Evolutionary conservation across 1,140 invertebrate genomes (phyloP), one percentile per base, ranked within the genome.

Genomic region (Drosophila insularis): DNA sequence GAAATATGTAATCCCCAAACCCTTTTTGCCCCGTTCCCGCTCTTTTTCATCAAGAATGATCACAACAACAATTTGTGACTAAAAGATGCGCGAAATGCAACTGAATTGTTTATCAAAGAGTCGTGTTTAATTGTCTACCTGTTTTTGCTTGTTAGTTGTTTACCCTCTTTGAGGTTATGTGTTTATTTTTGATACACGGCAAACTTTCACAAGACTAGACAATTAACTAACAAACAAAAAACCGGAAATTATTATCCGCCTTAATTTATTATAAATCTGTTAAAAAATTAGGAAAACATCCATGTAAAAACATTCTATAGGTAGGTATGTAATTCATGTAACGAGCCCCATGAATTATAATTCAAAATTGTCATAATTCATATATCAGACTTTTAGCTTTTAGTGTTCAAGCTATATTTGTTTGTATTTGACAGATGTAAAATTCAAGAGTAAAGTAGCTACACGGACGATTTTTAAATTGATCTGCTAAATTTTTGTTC

Each of bases 101-200:
- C n/a, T 19, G 14, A 58, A 35, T 13, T 19, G 31, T 35, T 35
- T 37, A 58, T 58, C 11, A 14, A 35, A 14, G 13, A 55, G 23
- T 2, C 56, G 27, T 4, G 4, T 32, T 59, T 39, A 17, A 35
- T 23, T 8, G 21, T 61, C 35, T 43, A 11, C 23, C 6, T 27
- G 4, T 5, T 17, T 14, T 37, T 4, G 17, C 39, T 53, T 66
- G 46, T 31, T 55, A 80, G 74, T 89, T 84, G 77, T 89, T 84
- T 80, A 74, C 71, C 46, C 3, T 73, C 62, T 72, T 90, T 90
- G 74, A 90, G 85, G 86, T 89, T 86, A 90, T 39, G 78, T 71
- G 43, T 31, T 62, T 66, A 68, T 76, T 69, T 80, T 61, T 55
- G 43, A 65, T 43, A 58, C 58, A 54, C 31, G 23, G 55, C 19